Percentiles rank a stretch among this genome's conserved stretches.
phyloP scores from a whole-genome alignment of 1,140 invertebrate genomes.

The Planococcus citri region DNA sequence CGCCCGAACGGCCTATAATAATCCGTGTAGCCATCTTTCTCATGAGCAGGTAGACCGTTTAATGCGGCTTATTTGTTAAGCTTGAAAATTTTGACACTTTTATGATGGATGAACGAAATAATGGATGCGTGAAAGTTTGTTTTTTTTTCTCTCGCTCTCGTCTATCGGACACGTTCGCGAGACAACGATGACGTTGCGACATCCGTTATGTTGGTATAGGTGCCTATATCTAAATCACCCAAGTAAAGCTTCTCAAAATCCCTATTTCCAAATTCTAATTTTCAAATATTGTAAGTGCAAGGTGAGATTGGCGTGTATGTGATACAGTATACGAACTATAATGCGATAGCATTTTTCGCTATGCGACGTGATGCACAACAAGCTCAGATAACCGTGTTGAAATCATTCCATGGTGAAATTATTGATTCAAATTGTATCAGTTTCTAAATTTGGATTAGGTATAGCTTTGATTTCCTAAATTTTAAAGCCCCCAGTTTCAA shows the following conservation, averaged over 20 bases:
- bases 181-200: background rate
- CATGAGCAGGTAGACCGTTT: background rate
- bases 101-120: background rate
- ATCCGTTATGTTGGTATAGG: no score
- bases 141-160: background rate
- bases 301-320: no score
- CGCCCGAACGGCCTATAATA: background rate
- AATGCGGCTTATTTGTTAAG: constrained; percentile 7
- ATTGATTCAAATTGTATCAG: no score
- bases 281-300: background rate
- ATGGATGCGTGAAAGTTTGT: background rate
- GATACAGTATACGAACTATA: no score
- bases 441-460: no score
- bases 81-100: background rate
- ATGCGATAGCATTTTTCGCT: no score
- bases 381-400: no score
- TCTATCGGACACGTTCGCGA: no score
- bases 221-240: constrained; percentile 6
- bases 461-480: no score
- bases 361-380: no score
- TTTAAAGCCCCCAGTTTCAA: no score
- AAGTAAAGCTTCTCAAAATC: background rate
- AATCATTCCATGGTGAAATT: no score
- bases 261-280: background rate
- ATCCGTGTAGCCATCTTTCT: background rate